Conservation (phyloP, 2,888 invertebrate species). For the Clistopyga incitator region DNA sequence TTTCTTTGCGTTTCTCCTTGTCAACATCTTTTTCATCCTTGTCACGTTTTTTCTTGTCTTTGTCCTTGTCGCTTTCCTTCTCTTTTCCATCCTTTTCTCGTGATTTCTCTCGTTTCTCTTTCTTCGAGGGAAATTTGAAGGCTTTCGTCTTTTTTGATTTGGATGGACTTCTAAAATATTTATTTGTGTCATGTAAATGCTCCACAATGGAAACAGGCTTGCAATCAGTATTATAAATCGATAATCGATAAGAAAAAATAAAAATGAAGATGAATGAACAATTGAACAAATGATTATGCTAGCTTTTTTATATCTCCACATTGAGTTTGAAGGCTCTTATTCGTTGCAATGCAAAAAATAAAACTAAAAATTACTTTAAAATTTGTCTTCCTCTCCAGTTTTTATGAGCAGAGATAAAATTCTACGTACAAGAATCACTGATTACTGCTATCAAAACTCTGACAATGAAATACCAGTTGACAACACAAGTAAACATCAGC, state of each 20-base stretch:
- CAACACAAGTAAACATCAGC: slow-evolving; percentile 67
- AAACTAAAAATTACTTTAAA: neutral
- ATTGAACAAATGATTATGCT: no score
- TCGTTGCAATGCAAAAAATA: neutral
- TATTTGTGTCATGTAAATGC: neutral
- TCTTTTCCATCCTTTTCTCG: slow-evolving; percentile 90
- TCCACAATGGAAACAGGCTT: neutral
- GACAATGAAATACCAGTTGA: slow-evolving; percentile 73
- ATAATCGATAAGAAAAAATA: neutral
- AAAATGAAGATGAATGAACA: neutral
- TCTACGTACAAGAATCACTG: slow-evolving; percentile 36
- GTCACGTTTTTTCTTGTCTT: slow-evolving; percentile 87
- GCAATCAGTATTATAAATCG: neutral
- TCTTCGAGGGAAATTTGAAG: slow-evolving; percentile 94
- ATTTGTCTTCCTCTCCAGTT: neutral
- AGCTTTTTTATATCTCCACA: no score
- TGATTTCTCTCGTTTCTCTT: slow-evolving; percentile 94
- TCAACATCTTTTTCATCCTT: slow-evolving; percentile 87
- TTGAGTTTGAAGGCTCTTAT: no score
- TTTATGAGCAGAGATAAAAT: slow-evolving; percentile 1
- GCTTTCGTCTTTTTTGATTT: slow-evolving; percentile 95
- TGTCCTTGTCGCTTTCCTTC: slow-evolving; percentile 87
- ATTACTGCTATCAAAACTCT: slow-evolving; percentile 60
- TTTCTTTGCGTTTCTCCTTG: slow-evolving; percentile 87
- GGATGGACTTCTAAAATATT: slow-evolving; percentile 89